Conservation (phyloP, 2,888 invertebrate genomes). For the Sinotaia quadrata region DNA sequence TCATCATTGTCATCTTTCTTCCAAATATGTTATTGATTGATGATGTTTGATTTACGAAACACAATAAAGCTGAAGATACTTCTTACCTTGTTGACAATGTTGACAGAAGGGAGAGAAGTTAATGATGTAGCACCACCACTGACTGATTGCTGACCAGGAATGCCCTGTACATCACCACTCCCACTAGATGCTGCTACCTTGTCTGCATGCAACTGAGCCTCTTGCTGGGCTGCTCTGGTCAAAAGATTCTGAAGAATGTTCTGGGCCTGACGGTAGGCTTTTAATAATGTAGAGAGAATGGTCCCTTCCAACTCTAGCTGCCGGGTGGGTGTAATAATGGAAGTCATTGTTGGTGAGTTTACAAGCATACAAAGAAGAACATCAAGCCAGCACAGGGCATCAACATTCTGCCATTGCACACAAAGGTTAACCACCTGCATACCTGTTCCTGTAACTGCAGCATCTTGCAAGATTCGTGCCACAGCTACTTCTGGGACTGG, state of each 20-base stretch:
- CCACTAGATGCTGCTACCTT: conserved; percentile 12
- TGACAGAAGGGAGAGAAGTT: neutral
- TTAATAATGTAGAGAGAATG: conserved; percentile 50
- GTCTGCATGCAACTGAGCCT: conserved; percentile 26
- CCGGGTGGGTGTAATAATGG: conserved; percentile 35
- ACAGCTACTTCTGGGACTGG: neutral
- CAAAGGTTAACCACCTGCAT: conserved; percentile 39
- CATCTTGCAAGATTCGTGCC: conserved; percentile 17
- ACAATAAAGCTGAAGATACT: neutral
- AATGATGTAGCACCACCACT: neutral
- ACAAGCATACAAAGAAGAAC: conserved; percentile 63
- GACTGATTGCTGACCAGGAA: conserved; percentile 29
- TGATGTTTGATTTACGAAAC: no score
- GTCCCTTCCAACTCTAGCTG: conserved; percentile 40
- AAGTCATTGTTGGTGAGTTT: conserved; percentile 50
- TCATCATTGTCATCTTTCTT: no score
- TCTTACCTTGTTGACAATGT: conserved; percentile 25
- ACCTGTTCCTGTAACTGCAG: conserved; percentile 4
- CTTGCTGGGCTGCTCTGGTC: conserved; percentile 26
- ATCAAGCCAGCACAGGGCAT: conserved; percentile 70
- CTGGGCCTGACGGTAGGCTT: conserved; percentile 57
- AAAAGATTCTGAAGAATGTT: conserved; percentile 39
- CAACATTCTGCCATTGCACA: conserved; percentile 68
- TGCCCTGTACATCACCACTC: conserved; percentile 24
- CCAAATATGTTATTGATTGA: no score